Evolutionary conservation across 2,113 vertebrate species (phyloP).

Genomic region (Scatophagus argus): DNA sequence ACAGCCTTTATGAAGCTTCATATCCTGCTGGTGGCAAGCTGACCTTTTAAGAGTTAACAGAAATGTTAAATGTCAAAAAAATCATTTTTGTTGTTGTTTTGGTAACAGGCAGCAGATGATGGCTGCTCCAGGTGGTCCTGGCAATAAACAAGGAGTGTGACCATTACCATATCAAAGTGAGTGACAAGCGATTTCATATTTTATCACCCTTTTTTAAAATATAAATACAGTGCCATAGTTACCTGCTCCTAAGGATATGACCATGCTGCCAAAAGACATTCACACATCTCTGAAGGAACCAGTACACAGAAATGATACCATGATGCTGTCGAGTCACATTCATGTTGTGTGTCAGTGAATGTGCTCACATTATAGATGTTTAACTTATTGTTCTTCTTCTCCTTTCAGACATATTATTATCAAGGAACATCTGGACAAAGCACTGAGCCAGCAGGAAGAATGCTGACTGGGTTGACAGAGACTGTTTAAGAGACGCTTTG

Average conservation of each 20-base stretch:
- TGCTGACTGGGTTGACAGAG: conserved; percentile 2
- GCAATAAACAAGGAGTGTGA: conserved; percentile 78
- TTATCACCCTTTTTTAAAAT: not conserved
- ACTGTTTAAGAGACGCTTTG: not conserved
- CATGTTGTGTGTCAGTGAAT: not conserved
- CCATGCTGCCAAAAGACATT: not conserved
- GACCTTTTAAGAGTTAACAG: not conserved
- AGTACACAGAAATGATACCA: not conserved
- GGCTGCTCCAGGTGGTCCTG: conserved; percentile 68
- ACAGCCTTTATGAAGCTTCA: not conserved
- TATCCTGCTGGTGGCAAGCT: not conserved
- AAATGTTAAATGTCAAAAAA: not conserved
- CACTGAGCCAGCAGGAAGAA: conserved; percentile 8
- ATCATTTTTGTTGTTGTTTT: not conserved
- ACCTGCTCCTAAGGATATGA: not conserved
- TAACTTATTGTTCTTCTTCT: not conserved
- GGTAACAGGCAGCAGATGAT: conserved; percentile 80
- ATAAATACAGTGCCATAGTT: not conserved
- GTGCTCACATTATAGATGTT: not conserved
- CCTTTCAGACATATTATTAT: conserved; percentile 41
- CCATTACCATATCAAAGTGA: conserved; percentile 30
- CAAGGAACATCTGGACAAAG: conserved; percentile 13
- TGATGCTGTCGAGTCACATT: not conserved
- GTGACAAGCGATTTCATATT: conserved; percentile 14
- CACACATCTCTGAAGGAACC: not conserved